Evolutionary conservation across 2,797 vertebrate genomes (phyloP), one percentile per base, ranked within the genome.

Genomic region (Sebastes oblongus): DNA sequence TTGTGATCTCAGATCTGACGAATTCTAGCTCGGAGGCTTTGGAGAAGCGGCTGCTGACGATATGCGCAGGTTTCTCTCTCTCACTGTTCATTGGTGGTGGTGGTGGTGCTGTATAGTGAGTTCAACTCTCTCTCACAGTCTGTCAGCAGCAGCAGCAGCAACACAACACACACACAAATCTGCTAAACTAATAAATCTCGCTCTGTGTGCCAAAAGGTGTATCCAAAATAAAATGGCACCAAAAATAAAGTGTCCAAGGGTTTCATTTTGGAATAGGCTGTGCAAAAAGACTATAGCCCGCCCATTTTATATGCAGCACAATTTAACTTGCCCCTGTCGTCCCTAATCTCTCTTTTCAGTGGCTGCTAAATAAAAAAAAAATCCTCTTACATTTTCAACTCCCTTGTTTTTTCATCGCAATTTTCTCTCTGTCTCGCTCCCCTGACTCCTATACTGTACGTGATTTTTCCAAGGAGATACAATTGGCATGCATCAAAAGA

Each of bases 241-340:
- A 92, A 92, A 52, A 52, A 52, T 52, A 52, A 52, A 52, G 96
- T 96, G 96, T 95, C 96, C 95, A 96, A 95, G 95, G 94, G 93
- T 97, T 96, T 96, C 93, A 95, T 96, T 96, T 97, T 95, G 97
- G 96, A 96, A 95, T 95, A 94, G 96, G 95, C 96, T 96, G 96
- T 95, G 95, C 96, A 94, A 96, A 78, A 95, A 94, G 94, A 96
- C 94, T 93, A 46, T 46, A 97, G 96, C 97, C 96, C 97, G 97
- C 97, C 97, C 97, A 95, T 97, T 96, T 96, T 96, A 96, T 94
- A 96, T 96, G 97, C 97, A 97, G 96, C 96, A 96, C 96, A 95
- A 96, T 97, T 97, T 96, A 97, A 97, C 96, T 98, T 97, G 94
- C 96, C 94, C 94, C 96, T 96, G 94, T 96, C 95, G 92, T 92